Percentiles rank a stretch among this genome's conserved stretches.
These are phyloP conservation scores for Drosophila acutilabella DNA, from an alignment of 2,888 invertebrate genomes.

Conservation along the genomic window DNA sequence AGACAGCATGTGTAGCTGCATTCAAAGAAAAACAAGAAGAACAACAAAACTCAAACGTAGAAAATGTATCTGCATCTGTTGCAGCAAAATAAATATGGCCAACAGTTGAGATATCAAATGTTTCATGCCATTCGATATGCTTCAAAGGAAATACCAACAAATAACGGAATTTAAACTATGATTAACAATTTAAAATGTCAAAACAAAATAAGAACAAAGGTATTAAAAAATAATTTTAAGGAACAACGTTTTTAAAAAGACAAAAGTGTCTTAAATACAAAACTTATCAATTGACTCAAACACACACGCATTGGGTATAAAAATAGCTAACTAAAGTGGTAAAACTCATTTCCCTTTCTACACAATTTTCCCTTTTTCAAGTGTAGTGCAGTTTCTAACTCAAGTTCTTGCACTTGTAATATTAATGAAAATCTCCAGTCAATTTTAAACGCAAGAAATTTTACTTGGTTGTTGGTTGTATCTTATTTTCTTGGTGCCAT, in stretches of 20 bases:
- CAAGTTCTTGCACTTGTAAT: background rate
- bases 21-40: slow-evolving; percentile 30
- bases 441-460: background rate
- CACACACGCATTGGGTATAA: background rate
- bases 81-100: slow-evolving; percentile 5
- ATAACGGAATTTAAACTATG: background rate
- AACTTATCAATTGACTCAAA: too few relatives aligned
- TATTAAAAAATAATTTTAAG: too few relatives aligned
- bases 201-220: too few relatives aligned
- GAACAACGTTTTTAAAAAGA: too few relatives aligned
- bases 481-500: slow-evolving; percentile 7
- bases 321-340: background rate
- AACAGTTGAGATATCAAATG: slow-evolving; percentile 4
- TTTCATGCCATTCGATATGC: background rate
- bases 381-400: background rate
- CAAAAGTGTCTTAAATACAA: too few relatives aligned
- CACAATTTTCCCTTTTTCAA: background rate
- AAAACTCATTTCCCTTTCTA: background rate
- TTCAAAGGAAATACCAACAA: background rate
- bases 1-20: slow-evolving; percentile 13
- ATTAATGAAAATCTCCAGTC: background rate
- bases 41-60: slow-evolving; percentile 12
- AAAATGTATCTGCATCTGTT: slow-evolving; percentile 48
- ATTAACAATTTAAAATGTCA: background rate
- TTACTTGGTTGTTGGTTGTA: background rate